Evolutionary conservation across 1,140 invertebrate species (phyloP).

Genomic region (Fopius arisanus): DNA sequence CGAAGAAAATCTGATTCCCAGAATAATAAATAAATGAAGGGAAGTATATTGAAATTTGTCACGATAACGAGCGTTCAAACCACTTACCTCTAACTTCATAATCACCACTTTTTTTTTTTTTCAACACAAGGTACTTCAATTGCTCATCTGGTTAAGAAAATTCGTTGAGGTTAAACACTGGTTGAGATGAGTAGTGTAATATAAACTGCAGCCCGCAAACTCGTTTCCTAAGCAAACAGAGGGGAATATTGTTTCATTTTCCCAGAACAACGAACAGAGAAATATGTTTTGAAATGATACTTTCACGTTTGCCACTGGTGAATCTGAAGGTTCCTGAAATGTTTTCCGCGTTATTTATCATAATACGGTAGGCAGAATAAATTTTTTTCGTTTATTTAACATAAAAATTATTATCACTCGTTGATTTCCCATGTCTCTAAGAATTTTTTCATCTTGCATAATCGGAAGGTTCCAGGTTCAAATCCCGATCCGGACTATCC

Average conservation of each 20-base stretch:
- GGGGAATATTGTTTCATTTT: background rate
- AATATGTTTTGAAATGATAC: background rate
- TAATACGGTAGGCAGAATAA: no score
- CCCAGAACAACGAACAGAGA: background rate
- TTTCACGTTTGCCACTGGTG: background rate
- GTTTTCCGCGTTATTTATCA: no score
- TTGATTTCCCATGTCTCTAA: no score
- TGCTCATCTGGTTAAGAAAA: conserved; percentile 15
- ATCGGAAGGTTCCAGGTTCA: no score
- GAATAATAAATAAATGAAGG: conserved; percentile 5
- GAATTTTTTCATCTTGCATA: no score
- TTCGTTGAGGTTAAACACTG: conserved; percentile 11
- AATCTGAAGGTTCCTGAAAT: background rate
- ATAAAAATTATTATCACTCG: no score
- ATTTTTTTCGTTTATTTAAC: no score
- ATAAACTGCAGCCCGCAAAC: conserved; percentile 21
- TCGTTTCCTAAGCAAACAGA: conserved; percentile 21
- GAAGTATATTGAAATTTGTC: background rate
- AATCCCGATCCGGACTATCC: no score
- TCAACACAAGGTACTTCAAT: background rate
- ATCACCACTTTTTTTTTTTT: background rate
- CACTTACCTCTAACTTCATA: background rate
- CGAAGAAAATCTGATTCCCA: background rate
- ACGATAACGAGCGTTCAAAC: background rate
- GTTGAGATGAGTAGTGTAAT: background rate